Conservation (phyloP, 2,888 invertebrate species). For the Melieria omissa region DNA sequence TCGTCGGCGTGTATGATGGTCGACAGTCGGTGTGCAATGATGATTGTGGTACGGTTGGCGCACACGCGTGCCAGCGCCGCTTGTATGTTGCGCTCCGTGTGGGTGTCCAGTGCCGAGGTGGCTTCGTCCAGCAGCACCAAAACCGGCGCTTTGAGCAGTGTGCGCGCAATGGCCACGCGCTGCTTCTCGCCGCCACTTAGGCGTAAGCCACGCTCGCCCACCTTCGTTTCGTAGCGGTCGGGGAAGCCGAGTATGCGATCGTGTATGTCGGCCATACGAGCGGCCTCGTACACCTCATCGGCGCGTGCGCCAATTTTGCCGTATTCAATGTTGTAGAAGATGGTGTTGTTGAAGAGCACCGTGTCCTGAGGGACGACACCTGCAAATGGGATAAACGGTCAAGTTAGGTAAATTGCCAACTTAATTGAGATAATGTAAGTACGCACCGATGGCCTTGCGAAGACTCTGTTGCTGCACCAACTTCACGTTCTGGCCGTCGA, state of each 20-base stretch:
- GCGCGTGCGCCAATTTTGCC: conserved; percentile 82
- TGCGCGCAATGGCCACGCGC: conserved; percentile 95
- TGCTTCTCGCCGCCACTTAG: conserved; percentile 98
- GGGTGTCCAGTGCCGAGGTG: conserved; percentile 93
- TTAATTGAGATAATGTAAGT: background rate
- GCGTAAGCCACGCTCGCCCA: conserved; percentile 94
- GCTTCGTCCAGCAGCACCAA: conserved; percentile 95
- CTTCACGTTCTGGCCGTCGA: conserved; percentile 91
- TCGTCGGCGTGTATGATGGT: conserved; percentile 95
- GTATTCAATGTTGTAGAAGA: conserved; percentile 95
- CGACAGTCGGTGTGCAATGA: conserved; percentile 94
- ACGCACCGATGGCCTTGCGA: conserved; percentile 75
- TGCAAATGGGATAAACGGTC: conserved; percentile 7
- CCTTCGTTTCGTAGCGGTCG: conserved; percentile 86
- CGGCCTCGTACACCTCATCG: conserved; percentile 88
- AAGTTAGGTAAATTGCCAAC: background rate
- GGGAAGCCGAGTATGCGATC: conserved; percentile 92
- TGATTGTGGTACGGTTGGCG: conserved; percentile 88
- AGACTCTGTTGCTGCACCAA: conserved; percentile 87
- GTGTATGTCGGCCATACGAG: conserved; percentile 93
- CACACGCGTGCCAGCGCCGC: conserved; percentile 88
- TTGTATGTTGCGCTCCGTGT: conserved; percentile 95
- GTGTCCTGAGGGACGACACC: conserved; percentile 98
- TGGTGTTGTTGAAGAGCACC: conserved; percentile 92
- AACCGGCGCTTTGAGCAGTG: conserved; percentile 89